phyloP scores from a whole-genome alignment of 92 coral and sea anemone genomes.

The Porites cylindrica region DNA sequence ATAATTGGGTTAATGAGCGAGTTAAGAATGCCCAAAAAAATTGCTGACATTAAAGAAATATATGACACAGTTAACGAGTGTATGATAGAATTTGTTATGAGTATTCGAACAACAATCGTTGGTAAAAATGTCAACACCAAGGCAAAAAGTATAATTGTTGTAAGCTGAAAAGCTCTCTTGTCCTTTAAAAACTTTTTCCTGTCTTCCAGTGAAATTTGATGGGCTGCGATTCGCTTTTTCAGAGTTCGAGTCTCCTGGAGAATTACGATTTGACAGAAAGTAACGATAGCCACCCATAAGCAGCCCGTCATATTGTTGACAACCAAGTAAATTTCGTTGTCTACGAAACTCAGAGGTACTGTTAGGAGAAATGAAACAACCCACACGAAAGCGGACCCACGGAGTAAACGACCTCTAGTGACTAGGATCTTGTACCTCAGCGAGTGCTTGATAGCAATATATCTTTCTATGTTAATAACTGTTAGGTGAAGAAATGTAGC shows the following conservation, averaged over 20 bases:
- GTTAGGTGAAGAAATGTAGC: neutral
- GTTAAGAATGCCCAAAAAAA: neutral
- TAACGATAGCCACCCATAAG: too few species aligned
- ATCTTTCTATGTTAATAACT: neutral
- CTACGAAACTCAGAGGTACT: neutral
- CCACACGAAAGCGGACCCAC: neutral
- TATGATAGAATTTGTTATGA: neutral
- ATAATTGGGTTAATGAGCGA: neutral
- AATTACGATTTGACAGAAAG: too few species aligned
- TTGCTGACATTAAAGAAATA: neutral
- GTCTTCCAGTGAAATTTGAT: too few species aligned
- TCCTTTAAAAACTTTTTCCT: too few species aligned
- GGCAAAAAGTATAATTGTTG: neutral
- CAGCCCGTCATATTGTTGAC: neutral
- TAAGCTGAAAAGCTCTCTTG: too few species aligned
- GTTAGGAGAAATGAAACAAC: neutral
- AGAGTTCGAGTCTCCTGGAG: too few species aligned
- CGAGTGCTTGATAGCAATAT: neutral
- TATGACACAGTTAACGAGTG: neutral
- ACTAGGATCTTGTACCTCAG: neutral
- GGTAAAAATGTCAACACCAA: neutral
- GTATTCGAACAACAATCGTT: neutral
- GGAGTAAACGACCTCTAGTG: neutral
- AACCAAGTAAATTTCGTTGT: neutral
- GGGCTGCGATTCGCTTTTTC: too few species aligned